These are phyloP conservation scores for Scolopax bukidnonensis DNA, from an alignment of 2,797 vertebrate species.

Conservation along the genomic window DNA sequence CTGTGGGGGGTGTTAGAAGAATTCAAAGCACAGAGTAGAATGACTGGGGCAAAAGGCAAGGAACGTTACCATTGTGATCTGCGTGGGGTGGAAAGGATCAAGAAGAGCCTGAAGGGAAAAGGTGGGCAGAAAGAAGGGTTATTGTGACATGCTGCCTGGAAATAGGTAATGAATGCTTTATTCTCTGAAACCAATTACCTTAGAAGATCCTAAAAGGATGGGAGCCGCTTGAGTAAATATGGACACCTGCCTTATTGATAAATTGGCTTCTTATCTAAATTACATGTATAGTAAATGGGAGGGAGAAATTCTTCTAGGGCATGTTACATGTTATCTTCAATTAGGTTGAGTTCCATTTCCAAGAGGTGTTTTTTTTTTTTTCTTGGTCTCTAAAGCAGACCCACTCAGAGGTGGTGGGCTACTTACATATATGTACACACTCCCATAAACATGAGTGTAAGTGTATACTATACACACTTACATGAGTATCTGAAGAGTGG, in stretches of 20 bases:
- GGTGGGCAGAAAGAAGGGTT: background rate
- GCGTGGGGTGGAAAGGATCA: background rate
- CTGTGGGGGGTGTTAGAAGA: background rate
- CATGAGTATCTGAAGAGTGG: background rate
- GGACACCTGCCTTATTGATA: background rate
- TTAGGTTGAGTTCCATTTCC: background rate
- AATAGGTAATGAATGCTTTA: background rate
- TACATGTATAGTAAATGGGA: background rate
- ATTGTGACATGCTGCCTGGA: background rate
- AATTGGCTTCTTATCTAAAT: background rate
- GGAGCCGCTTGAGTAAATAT: background rate
- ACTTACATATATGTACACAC: background rate
- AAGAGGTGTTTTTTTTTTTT: background rate
- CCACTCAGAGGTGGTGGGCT: background rate
- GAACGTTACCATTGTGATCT: background rate
- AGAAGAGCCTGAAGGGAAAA: background rate
- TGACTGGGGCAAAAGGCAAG: background rate
- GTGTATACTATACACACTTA: background rate
- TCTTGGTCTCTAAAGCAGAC: background rate
- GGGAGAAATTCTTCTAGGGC: background rate
- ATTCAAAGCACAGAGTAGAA: background rate
- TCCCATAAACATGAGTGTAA: background rate
- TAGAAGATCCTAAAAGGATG: background rate
- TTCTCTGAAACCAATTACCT: background rate
- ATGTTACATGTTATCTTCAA: background rate